Percentiles rank a stretch among this genome's conserved stretches.
These are phyloP conservation scores for Liasis olivaceus DNA, from an alignment of 2,797 vertebrate genomes.

Conservation along the genomic window DNA sequence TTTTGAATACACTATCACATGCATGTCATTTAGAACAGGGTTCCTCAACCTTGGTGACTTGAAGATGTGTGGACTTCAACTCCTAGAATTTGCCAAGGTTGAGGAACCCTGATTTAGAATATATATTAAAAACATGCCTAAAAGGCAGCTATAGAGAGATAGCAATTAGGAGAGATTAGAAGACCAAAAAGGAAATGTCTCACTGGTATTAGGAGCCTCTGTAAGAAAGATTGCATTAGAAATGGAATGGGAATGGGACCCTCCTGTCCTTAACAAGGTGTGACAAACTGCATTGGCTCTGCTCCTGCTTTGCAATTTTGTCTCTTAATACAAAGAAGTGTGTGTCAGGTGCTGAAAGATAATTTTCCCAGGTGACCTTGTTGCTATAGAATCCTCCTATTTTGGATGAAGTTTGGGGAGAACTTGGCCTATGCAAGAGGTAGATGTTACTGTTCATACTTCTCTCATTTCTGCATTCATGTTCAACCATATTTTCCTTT, in stretches of 20 bases:
- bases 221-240: neutral
- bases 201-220: neutral
- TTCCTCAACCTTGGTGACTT: too few relatives aligned
- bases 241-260: too few relatives aligned
- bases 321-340: neutral
- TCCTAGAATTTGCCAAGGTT: too few relatives aligned
- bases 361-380: conserved; percentile 13
- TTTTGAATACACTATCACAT: neutral
- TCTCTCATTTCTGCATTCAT: neutral
- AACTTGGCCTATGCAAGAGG: neutral
- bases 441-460: conserved; percentile 41
- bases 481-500: conserved; percentile 43
- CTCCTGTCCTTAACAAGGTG: neutral
- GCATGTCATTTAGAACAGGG: neutral
- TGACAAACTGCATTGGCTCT: neutral
- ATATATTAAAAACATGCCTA: neutral
- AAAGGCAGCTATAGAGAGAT: neutral
- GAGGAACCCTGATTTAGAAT: neutral
- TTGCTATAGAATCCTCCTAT: conserved; percentile 11
- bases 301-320: neutral
- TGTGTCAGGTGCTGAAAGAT: conserved; percentile 15
- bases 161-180: neutral
- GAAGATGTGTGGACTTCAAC: too few relatives aligned
- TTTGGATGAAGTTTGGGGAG: fast-evolving
- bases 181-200: neutral